A percentile compares a stretch with the other conserved stretches of the same genome.
Conservation (phyloP, 2,113 vertebrate genomes). For the Egretta garzetta region DNA sequence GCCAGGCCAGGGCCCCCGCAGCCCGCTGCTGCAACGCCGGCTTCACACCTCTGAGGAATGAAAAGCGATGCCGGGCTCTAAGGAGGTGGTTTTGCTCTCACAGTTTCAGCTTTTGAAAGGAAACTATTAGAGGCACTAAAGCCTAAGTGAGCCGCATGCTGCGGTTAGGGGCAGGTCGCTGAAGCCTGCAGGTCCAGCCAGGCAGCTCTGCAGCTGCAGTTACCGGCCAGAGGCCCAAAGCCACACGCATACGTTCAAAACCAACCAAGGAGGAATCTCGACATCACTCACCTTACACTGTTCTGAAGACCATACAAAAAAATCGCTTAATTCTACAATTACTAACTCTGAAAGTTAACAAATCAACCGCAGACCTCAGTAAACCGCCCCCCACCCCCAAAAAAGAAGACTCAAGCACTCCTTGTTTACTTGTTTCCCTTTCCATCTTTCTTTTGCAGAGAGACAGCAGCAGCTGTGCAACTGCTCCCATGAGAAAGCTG, state of each 20-base stretch:
- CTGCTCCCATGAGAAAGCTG: not conserved
- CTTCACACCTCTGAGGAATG: not conserved
- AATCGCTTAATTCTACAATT: not conserved
- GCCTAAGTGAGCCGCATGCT: not conserved
- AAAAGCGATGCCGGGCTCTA: fast-evolving
- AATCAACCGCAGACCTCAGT: not conserved
- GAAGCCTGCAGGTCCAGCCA: not conserved
- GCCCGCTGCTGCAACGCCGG: fast-evolving
- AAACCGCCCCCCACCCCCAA: not conserved
- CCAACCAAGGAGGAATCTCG: not conserved
- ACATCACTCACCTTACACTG: not conserved
- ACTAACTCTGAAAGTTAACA: not conserved
- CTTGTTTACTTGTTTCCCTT: not conserved
- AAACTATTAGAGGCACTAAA: not conserved
- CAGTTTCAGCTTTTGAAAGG: not conserved
- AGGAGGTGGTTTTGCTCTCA: not conserved
- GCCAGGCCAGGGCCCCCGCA: not conserved
- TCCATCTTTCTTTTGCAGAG: not conserved
- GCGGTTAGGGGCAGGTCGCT: not conserved
- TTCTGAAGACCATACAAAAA: not conserved
- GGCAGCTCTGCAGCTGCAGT: not conserved
- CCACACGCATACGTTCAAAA: fast-evolving
- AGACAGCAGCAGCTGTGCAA: not conserved
- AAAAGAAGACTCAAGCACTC: not conserved
- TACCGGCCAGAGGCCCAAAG: not conserved